Evolutionary conservation across 2,888 invertebrate species (phyloP).

Genomic region (Anoncus sp.): DNA sequence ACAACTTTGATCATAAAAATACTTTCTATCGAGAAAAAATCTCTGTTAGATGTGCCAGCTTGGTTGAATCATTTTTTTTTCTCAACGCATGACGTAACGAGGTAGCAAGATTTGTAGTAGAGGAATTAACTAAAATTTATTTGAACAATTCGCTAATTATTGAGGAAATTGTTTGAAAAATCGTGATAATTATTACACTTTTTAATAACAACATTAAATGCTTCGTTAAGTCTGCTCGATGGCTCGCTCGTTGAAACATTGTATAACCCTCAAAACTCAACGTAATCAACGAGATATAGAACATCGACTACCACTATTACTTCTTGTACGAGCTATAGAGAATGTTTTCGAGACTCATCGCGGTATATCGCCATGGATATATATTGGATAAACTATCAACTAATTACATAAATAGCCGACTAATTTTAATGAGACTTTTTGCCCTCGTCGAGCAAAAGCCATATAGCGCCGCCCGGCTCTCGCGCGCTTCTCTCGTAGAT

Average conservation of each 20-base stretch:
- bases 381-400: slow-evolving; percentile 54
- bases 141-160: background rate
- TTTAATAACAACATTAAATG: background rate
- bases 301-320: slow-evolving; percentile 17
- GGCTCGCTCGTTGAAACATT: slow-evolving; percentile 19
- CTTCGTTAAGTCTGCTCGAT: background rate
- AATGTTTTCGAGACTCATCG: slow-evolving; percentile 47
- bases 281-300: slow-evolving; percentile 19
- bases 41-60: too few relatives aligned
- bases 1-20: too few relatives aligned
- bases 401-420: slow-evolving; percentile 64
- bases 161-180: background rate
- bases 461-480: slow-evolving; percentile 9
- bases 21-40: too few relatives aligned
- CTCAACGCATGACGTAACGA: too few relatives aligned
- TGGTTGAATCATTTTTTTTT: too few relatives aligned
- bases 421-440: slow-evolving; percentile 66
- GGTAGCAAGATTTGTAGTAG: too few relatives aligned
- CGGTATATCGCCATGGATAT: slow-evolving; percentile 24
- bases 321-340: slow-evolving; percentile 7
- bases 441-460: slow-evolving; percentile 34
- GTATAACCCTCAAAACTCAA: slow-evolving; percentile 15
- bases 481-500: slow-evolving; percentile 51
- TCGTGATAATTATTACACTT: background rate
- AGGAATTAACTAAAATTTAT: background rate